Evolutionary conservation across 35 echinoderm and acorn worm species (phyloP), one percentile per base, ranked within the genome.

Genomic region (Heliocidaris erythrogramma): DNA sequence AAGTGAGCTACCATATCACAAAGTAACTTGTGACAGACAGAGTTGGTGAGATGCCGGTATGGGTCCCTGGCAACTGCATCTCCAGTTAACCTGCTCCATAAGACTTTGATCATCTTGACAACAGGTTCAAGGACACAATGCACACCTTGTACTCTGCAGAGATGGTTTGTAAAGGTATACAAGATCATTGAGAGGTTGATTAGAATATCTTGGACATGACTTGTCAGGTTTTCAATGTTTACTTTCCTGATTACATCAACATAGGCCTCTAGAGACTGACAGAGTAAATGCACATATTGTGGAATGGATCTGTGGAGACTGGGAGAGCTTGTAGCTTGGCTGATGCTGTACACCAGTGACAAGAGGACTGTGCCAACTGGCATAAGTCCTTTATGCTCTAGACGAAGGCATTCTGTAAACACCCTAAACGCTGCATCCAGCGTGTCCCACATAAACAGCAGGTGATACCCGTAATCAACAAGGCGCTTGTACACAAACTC

Each of bases 111-210:
- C 65, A 78, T 78, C 65, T 78, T 78, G 65, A 27, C 1, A n/a
- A 78, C 65, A 5, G 65, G 65, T 78, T 78, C 65, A 78, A 78
- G 21, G 65, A 78, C 65, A 78, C 65, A n/a, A 21, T 78, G 65
- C 18, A 78, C 65, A n/a, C 7, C 65, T 24, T 78, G 18, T 27
- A 78, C 65, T 78, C 65, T 78, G 27, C 65, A 78, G 18, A 78
- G 65, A 78, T 78, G 65, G 65, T 78, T 78, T 78, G 65, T 78
- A n/a, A 78, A 78, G 65, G 65, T n/a, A 78, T 78, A 78, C 65
- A 78, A n/a, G 65, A n/a, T n/a, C 65, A 78, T 78, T 78, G 65
- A 78, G 21, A 78, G 65, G 65, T 78, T 78, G 18, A n/a, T 78
- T 7, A 78, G 65, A 5, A 78, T n/a, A 78, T 78, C 65, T n/a